These are phyloP conservation scores for Diogma glabrata DNA, from an alignment of 2,888 invertebrate species.

Conservation along the genomic window DNA sequence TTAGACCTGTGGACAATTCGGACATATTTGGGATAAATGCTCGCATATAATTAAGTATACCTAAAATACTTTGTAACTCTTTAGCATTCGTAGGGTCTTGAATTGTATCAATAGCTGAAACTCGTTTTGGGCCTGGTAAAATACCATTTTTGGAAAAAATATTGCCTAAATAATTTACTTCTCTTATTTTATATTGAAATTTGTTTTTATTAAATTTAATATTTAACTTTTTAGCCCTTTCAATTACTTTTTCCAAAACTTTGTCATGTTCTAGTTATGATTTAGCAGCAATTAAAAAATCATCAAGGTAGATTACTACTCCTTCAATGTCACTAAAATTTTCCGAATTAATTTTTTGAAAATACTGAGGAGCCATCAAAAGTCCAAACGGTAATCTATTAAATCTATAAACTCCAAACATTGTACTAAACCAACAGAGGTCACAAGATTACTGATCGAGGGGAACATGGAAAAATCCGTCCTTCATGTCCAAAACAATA, in stretches of 20 bases:
- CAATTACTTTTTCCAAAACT: conserved; percentile 20
- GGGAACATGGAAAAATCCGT: too few species aligned
- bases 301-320: too few species aligned
- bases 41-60: background rate
- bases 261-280: conserved; percentile 19
- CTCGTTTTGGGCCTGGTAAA: background rate
- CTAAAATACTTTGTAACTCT: background rate
- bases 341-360: too few species aligned
- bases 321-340: too few species aligned
- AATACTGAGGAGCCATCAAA: too few species aligned
- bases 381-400: too few species aligned
- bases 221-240: conserved; percentile 19
- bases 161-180: conserved; percentile 24
- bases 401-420: too few species aligned
- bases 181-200: conserved; percentile 13
- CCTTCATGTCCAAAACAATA: too few species aligned
- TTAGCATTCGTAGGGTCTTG: background rate
- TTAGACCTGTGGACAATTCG: background rate
- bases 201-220: too few species aligned
- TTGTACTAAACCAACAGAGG: too few species aligned
- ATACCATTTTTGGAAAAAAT: background rate
- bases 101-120: background rate
- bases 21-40: too few species aligned
- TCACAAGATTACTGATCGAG: too few species aligned
- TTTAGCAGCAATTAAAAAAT: conserved; percentile 19